A percentile compares a stretch with the other conserved stretches of the same genome.
Evolutionary conservation across 2,797 vertebrate species (phyloP).

Genomic region (Sandelia bainsii): DNA sequence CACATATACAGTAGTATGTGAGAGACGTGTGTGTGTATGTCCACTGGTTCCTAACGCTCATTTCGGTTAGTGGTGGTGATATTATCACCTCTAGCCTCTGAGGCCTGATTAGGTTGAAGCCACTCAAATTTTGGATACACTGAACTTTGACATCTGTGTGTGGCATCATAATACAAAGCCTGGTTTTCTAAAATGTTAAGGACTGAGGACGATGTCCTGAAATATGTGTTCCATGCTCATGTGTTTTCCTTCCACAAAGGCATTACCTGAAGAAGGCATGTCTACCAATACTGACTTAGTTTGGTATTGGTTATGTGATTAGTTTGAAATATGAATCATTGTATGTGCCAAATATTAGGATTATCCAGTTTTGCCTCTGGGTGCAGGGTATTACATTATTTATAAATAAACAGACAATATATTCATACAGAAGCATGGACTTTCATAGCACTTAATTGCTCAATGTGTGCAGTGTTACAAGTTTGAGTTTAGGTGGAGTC

Average conservation of each 20-base stretch:
- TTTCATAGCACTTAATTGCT: constrained; percentile 5
- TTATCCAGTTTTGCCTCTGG: not conserved
- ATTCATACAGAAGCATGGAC: not conserved
- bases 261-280: constrained; percentile 47
- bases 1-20: constrained; percentile 12
- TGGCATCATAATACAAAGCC: constrained; percentile 65
- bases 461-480: not conserved
- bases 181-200: constrained; percentile 48
- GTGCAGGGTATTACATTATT: not conserved
- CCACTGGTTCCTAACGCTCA: constrained; percentile 60
- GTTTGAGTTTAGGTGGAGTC: constrained; percentile 13
- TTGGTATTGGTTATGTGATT: constrained; percentile 34
- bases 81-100: constrained; percentile 77
- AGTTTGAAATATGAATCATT: not conserved
- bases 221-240: constrained; percentile 36
- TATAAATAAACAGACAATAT: not conserved
- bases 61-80: constrained; percentile 77
- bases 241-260: constrained; percentile 42
- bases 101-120: constrained; percentile 79
- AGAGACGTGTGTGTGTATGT: constrained; percentile 9
- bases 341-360: not conserved
- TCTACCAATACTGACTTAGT: constrained; percentile 32
- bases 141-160: constrained; percentile 75
- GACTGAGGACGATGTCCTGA: constrained; percentile 49
- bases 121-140: constrained; percentile 67